Conservation (phyloP, 37 sponge, comb jelly and placozoan genomes). For the Cliona cf. orientalis region DNA sequence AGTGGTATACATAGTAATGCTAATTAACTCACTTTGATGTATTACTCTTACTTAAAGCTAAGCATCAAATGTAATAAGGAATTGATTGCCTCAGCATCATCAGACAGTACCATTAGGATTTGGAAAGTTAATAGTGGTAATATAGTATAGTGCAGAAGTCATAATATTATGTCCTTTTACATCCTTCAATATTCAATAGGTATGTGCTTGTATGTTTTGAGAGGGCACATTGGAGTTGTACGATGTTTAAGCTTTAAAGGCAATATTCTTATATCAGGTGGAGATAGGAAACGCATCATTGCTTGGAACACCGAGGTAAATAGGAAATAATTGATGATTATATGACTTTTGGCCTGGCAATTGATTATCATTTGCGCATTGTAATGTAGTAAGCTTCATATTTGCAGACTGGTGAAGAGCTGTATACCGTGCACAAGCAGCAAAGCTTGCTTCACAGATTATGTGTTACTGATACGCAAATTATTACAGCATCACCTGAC, state of each 20-base stretch:
- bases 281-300: slow-evolving; percentile 74
- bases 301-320: slow-evolving; percentile 72
- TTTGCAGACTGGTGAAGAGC: slow-evolving; percentile 37
- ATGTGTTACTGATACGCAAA: slow-evolving; percentile 67
- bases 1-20: slow-evolving; percentile 47
- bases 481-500: slow-evolving; percentile 91
- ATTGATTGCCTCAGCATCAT: slow-evolving; percentile 69
- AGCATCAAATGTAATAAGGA: slow-evolving; percentile 61
- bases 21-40: too few relatives aligned
- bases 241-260: slow-evolving; percentile 60
- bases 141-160: background rate
- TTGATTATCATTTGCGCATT: background rate
- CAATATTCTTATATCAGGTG: slow-evolving; percentile 63
- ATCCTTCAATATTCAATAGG: slow-evolving; percentile 4
- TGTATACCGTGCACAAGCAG: slow-evolving; percentile 73
- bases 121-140: slow-evolving; percentile 46
- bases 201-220: slow-evolving; percentile 39
- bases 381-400: background rate
- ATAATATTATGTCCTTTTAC: background rate
- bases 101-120: slow-evolving; percentile 79
- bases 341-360: background rate
- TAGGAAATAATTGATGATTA: background rate
- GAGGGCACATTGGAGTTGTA: slow-evolving; percentile 80
- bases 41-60: slow-evolving; percentile 30
- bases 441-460: slow-evolving; percentile 72